A percentile compares a stretch with the other conserved stretches of the same genome.
These are phyloP conservation scores for Aphelenchoides fujianensis DNA, from an alignment of 1,140 invertebrate genomes.

Conservation along the genomic window DNA sequence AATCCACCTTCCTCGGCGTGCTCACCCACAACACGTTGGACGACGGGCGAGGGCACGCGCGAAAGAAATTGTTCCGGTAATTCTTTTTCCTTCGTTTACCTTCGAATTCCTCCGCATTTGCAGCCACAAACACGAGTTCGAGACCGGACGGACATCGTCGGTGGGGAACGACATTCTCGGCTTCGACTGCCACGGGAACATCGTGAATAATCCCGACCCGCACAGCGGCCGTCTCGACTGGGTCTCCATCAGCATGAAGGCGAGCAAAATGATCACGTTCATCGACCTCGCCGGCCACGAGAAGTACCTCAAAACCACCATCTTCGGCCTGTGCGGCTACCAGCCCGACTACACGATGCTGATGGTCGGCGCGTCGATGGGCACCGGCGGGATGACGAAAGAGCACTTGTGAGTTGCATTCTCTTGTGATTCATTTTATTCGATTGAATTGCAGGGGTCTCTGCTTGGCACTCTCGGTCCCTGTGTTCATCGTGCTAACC, in stretches of 20 bases:
- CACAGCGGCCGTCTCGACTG: slow-evolving; percentile 85
- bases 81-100: too few species aligned
- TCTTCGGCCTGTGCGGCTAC: slow-evolving; percentile 98
- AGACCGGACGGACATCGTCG: slow-evolving; percentile 93
- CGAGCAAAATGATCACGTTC: slow-evolving; percentile 95
- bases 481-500: slow-evolving; percentile 95
- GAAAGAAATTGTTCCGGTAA: slow-evolving; percentile 83
- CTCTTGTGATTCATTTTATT: not conserved
- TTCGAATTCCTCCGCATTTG: too few species aligned
- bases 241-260: slow-evolving; percentile 96
- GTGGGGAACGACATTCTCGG: slow-evolving; percentile 98
- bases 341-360: slow-evolving; percentile 98
- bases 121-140: slow-evolving; percentile 95
- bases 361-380: slow-evolving; percentile 93
- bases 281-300: slow-evolving; percentile 99
- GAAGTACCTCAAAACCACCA: slow-evolving; percentile 91
- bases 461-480: slow-evolving; percentile 88
- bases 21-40: slow-evolving; percentile 95
- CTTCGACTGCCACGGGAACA: slow-evolving; percentile 72
- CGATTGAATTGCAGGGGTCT: slow-evolving; percentile 81
- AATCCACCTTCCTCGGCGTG: slow-evolving; percentile 92
- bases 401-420: slow-evolving; percentile 74
- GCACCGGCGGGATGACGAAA: slow-evolving; percentile 98
- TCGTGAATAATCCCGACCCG: slow-evolving; percentile 94
- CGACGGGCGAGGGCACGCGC: slow-evolving; percentile 82